These are phyloP conservation scores for Saccostrea echinata DNA, from an alignment of 1,140 invertebrate species.

Conservation along the genomic window DNA sequence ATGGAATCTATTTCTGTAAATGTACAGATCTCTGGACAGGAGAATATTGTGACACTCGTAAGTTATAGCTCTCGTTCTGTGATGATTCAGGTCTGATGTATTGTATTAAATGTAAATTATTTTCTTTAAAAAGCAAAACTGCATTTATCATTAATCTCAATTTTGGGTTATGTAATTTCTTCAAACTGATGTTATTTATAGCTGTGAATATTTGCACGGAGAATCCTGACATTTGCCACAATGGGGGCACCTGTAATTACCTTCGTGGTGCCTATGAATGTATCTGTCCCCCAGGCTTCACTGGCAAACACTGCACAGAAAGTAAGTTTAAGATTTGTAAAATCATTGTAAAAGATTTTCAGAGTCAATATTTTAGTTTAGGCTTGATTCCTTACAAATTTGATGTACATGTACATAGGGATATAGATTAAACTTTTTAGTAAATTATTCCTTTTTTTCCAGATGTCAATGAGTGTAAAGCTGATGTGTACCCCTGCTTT, in stretches of 20 bases:
- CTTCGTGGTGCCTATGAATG: constrained; percentile 45
- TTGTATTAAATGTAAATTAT: too few species aligned
- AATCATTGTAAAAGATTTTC: background rate
- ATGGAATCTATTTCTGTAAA: constrained; percentile 54
- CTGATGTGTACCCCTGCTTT: background rate
- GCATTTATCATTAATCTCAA: background rate
- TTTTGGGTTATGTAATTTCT: background rate
- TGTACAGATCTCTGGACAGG: constrained; percentile 59
- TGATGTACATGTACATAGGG: too few species aligned
- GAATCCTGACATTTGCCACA: constrained; percentile 38
- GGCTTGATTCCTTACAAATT: too few species aligned
- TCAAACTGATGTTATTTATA: constrained; percentile 15
- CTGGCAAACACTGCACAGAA: constrained; percentile 42
- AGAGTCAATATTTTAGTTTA: too few species aligned
- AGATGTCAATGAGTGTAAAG: constrained; percentile 40
- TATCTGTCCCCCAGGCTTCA: constrained; percentile 42
- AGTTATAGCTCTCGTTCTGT: background rate
- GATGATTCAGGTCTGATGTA: too few species aligned
- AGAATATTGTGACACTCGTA: constrained; percentile 81
- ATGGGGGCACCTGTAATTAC: constrained; percentile 81
- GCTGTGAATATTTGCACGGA: constrained; percentile 52
- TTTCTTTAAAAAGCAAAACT: too few species aligned
- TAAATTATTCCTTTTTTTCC: background rate
- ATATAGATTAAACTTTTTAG: background rate
- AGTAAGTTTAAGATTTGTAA: constrained; percentile 16